Conservation (phyloP, 2,888 invertebrate genomes). For the Tetragonisca angustula region DNA sequence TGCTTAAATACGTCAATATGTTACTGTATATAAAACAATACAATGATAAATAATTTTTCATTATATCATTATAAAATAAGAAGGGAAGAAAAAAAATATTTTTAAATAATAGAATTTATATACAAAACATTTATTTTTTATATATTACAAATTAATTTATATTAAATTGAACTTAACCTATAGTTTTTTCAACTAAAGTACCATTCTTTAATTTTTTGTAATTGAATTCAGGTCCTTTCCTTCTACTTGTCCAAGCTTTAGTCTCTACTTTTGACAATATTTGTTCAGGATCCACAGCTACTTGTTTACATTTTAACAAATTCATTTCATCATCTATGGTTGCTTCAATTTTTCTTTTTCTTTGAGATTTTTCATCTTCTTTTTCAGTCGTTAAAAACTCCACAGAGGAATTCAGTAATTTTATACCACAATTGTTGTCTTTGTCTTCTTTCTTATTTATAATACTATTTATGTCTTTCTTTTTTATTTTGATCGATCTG, state of each 20-base stretch:
- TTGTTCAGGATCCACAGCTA: constrained; percentile 70
- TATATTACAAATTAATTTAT: background rate
- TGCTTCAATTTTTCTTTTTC: constrained; percentile 40
- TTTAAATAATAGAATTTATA: background rate
- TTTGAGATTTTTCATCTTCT: constrained; percentile 38
- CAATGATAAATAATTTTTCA: background rate
- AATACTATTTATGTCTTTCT: background rate
- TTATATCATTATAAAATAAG: background rate
- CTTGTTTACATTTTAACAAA: constrained; percentile 69
- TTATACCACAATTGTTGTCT: constrained; percentile 68
- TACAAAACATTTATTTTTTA: constrained; percentile 26
- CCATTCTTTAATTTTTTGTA: constrained; percentile 76
- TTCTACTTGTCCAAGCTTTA: constrained; percentile 73
- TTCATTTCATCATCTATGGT: constrained; percentile 32
- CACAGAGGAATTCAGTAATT: constrained; percentile 70
- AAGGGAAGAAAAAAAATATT: background rate
- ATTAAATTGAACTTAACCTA: constrained; percentile 1
- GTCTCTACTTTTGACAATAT: constrained; percentile 75
- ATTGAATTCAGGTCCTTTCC: constrained; percentile 73
- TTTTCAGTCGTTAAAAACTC: constrained; percentile 56
- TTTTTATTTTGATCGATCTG: constrained; percentile 74
- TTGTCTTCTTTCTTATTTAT: constrained; percentile 19
- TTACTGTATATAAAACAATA: background rate
- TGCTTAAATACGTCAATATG: no score
- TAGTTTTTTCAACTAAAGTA: constrained; percentile 63